A percentile compares a stretch with the other conserved stretches of the same genome.
phyloP scores from a whole-genome alignment of 2,113 vertebrate genomes.

The Plecturocebus donacophilus region DNA sequence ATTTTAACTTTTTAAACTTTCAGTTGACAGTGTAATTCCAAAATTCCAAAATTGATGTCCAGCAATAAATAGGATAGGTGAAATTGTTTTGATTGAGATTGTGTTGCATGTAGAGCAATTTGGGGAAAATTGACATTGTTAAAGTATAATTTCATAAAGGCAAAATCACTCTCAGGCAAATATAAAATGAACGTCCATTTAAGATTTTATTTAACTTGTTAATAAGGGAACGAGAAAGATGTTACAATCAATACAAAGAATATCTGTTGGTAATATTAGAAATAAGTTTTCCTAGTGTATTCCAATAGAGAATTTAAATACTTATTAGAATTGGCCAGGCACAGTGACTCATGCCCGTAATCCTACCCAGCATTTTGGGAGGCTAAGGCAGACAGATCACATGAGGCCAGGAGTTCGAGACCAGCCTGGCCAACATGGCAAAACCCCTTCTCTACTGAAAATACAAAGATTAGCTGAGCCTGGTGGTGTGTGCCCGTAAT shows the following conservation, averaged over 20 bases:
- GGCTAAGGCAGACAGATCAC: no score
- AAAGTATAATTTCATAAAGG: not conserved
- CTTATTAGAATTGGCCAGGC: no score
- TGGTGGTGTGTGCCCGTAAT: no score
- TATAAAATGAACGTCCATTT: not conserved
- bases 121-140: not conserved
- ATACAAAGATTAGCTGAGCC: no score
- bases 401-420: no score
- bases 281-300: no score
- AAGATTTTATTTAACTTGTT: not conserved
- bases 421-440: no score
- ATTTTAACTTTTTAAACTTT: not conserved
- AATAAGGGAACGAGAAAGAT: not conserved
- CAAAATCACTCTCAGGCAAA: not conserved
- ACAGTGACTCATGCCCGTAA: no score
- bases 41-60: not conserved
- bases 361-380: no score
- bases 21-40: not conserved
- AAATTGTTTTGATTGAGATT: not conserved
- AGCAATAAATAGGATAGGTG: not conserved
- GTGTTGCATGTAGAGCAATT: not conserved
- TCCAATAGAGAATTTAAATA: no score
- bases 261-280: not conserved
- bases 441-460: no score
- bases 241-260: not conserved